Conservation (phyloP, 2,888 invertebrate genomes). For the Diplolepis rosae region DNA sequence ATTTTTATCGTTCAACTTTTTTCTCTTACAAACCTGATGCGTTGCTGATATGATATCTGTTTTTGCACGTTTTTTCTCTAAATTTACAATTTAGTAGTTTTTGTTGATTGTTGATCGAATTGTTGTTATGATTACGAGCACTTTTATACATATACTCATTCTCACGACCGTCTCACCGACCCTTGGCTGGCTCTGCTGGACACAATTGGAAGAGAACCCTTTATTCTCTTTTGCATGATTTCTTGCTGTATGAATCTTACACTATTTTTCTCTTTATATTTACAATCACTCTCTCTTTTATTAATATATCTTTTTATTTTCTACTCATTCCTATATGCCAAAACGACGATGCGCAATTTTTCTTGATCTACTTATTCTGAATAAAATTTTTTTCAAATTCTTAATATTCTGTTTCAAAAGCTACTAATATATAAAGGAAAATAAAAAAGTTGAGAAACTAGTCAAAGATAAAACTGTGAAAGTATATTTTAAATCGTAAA, state of each 20-base stretch:
- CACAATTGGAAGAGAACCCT: conserved; percentile 49
- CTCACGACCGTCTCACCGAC: conserved; percentile 56
- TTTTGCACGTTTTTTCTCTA: conserved; percentile 48
- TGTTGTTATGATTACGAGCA: conserved; percentile 44
- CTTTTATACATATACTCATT: conserved; percentile 46
- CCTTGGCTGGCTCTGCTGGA: conserved; percentile 60
- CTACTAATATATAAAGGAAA: no score
- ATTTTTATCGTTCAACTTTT: conserved; percentile 53
- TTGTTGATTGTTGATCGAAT: conserved; percentile 34
- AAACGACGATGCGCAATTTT: conserved; percentile 37
- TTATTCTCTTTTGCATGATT: conserved; percentile 50
- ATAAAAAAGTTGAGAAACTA: no score
- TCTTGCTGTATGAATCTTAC: conserved; percentile 49
- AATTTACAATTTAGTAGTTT: conserved; percentile 29
- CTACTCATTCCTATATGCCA: conserved; percentile 33
- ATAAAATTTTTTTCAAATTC: conserved; percentile 10
- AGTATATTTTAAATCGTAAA: no score
- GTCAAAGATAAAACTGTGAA: no score
- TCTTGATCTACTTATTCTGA: conserved; percentile 18
- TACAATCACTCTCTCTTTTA: conserved; percentile 48
- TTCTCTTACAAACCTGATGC: conserved; percentile 18
- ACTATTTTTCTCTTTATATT: conserved; percentile 42
- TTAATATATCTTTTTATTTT: conserved; percentile 47
- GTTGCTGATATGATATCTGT: conserved; percentile 57
- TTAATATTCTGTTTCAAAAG: no score